Base-by-base conservation (phyloP, 2,113 vertebrate species). In the Brevimyrus niger region DNA sequence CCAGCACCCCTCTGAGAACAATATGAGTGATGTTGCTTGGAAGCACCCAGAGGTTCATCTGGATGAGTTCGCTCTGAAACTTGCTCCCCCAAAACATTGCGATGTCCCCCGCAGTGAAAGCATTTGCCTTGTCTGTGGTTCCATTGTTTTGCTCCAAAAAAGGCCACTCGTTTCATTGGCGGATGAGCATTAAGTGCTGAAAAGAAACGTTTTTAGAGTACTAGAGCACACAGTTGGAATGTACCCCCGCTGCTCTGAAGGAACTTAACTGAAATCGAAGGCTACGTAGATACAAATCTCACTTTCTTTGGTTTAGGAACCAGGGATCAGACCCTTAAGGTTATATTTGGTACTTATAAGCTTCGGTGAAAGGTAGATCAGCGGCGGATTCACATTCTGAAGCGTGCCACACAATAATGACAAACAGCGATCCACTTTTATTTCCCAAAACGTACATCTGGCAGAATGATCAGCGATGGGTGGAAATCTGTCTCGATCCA, bases 31-130 rank as follows among this genome's bases (percentile, higher is more conserved):
- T n/a, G 38, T 44, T 46, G 65, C 58, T 44, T 55, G 85, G n/a
- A 51, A 69, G 73, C 88, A 87, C 92, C 83, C 89, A 73, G 73
- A 23, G 51, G 50, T 90, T 89, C 91, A 93, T 94, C 93, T 94
- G 92, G 93, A 93, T 90, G 88, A 88, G 86, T 84, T 93, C 44
- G n/a, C 84, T 92, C 15, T 88, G 47, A 76, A 87, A 84, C 88
- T 85, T n/a, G 53, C 31, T 21, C 0, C 27, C 87, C 89, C 88
- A 10, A 58, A 90, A 48, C 6, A 0, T 48, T 89, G 4, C 6
- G 27, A 55, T 44, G 65, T 48, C 61, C 61, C 46, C 61, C 27
- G n/a, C n/a, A 46, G 87, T 27, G 15, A 27, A 15, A 48, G 10
- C 42, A 42, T 27, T 46, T 50, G 87, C 87, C 44, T 88, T 76